Percentiles rank a stretch among this genome's conserved stretches.
These are phyloP conservation scores for Clytia hemisphaerica DNA, from an alignment of 30 jellyfish, hydroid and myxozoan genomes.

Conservation along the genomic window DNA sequence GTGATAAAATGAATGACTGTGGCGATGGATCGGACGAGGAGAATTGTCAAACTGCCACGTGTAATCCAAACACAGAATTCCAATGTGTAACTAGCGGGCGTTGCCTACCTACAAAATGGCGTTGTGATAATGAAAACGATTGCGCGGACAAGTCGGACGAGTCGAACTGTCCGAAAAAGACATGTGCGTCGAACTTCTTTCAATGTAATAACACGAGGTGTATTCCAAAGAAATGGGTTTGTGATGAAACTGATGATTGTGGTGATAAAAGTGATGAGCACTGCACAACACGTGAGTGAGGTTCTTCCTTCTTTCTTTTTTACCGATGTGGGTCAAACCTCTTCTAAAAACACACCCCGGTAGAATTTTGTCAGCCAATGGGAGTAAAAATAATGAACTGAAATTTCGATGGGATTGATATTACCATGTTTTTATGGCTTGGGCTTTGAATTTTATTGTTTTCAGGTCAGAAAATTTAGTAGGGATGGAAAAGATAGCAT, in stretches of 20 bases:
- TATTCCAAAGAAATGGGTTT: constrained; percentile 14
- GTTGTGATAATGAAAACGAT: constrained; percentile 11
- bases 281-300: too few relatives aligned
- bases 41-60: too few relatives aligned
- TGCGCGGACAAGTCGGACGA: constrained; percentile 69
- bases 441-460: too few relatives aligned
- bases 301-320: too few relatives aligned
- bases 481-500: too few relatives aligned
- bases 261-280: constrained; percentile 27
- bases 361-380: too few relatives aligned
- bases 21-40: constrained; percentile 20
- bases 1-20: constrained; percentile 23
- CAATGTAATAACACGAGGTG: constrained; percentile 29
- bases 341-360: too few relatives aligned
- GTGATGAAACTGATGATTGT: constrained; percentile 24
- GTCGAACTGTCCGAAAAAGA: constrained; percentile 18
- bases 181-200: constrained; percentile 3
- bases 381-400: too few relatives aligned
- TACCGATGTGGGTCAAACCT: too few relatives aligned
- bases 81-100: constrained; percentile 58
- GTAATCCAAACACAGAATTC: constrained; percentile 38
- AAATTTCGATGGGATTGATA: too few relatives aligned
- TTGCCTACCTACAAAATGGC: constrained; percentile 55
- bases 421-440: too few relatives aligned
- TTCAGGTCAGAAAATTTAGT: too few relatives aligned